Evolutionary conservation across 2,797 vertebrate genomes (phyloP), one percentile per base, ranked within the genome.

Genomic region (Gymnoscopelus braueri): DNA sequence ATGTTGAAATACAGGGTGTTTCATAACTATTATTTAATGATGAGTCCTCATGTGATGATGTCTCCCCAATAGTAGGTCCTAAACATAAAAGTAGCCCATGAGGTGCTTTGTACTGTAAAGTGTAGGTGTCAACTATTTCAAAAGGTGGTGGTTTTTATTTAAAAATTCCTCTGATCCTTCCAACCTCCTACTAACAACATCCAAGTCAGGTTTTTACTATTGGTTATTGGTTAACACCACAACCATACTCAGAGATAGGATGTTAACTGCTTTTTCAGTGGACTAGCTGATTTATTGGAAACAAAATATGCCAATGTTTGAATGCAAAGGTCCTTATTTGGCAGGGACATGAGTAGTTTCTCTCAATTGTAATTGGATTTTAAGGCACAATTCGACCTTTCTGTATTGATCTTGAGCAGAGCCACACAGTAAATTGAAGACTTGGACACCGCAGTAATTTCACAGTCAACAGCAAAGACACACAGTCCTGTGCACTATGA

Each of bases 381-480:
- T 23, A 51, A 67, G 58, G 29, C 13, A 26, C 24, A 32, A 15
- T 19, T 8, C 32, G 47, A 44, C 19, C 23, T 50, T 5, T 55
- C 11, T 58, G 65, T 15, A 26, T 44, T 55, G 54, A 60, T 63
- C 72, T 60, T 6, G 56, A 44, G 69, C 13, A 66, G 65, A 39
- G 39, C 39, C 39, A 10, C 15, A 71, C 60, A 64, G n/a, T 10
- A 32, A 64, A 71, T 23, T 9, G 12, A 5, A 56, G 66, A n/a
- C 1, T 10, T 15, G 14, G 56, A 15, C 79, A 12, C 56, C 44
- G 1, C 52, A 69, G 72, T 75, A 60, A 79, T 78, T 87, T 87
- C 80, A 80, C 86, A 88, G 86, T 81, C 85, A 85, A 88, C 82
- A 84, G 80, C 60, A 57, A 91, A 86, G 67, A 71, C 80, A 82